Percentiles rank a stretch among this genome's conserved stretches.
phyloP scores from a whole-genome alignment of 2,888 invertebrate species.

The Tenthredo scrophulariae region DNA sequence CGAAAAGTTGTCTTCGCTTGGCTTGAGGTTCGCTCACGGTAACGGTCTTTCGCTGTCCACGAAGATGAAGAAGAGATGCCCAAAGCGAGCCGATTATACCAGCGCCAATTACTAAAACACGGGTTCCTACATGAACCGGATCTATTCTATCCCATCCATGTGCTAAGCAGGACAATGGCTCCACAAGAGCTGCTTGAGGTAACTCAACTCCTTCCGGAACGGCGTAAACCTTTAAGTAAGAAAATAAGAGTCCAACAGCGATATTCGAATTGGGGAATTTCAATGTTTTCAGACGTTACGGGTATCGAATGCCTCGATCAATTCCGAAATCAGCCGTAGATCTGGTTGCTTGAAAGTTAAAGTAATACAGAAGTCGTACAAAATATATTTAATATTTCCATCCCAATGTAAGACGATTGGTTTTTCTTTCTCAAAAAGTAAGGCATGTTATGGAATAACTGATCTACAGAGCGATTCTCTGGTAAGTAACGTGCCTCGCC shows the following conservation, averaged over 20 bases:
- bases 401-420: too few relatives aligned
- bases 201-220: slow-evolving; percentile 71
- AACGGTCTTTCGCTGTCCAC: slow-evolving; percentile 84
- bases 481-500: too few relatives aligned
- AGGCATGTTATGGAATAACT: too few relatives aligned
- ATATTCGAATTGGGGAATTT: too few relatives aligned
- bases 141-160: slow-evolving; percentile 85
- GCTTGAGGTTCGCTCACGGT: slow-evolving; percentile 85
- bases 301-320: not conserved
- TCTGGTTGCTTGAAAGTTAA: not conserved
- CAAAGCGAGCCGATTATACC: slow-evolving; percentile 87
- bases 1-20: slow-evolving; percentile 69
- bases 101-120: slow-evolving; percentile 84
- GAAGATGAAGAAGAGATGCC: slow-evolving; percentile 83
- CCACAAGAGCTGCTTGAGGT: slow-evolving; percentile 82
- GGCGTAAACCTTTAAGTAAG: slow-evolving; percentile 64
- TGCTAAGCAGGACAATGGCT: slow-evolving; percentile 86
- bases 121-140: slow-evolving; percentile 82
- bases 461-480: too few relatives aligned
- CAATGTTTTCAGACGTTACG: not conserved
- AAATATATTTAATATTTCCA: too few relatives aligned
- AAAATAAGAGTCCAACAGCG: not conserved
- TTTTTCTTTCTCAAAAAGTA: too few relatives aligned
- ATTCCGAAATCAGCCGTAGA: too few relatives aligned
- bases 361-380: not conserved